These are phyloP conservation scores for Todiramphus chloris DNA, from an alignment of 2,113 vertebrate species.

Conservation along the genomic window DNA sequence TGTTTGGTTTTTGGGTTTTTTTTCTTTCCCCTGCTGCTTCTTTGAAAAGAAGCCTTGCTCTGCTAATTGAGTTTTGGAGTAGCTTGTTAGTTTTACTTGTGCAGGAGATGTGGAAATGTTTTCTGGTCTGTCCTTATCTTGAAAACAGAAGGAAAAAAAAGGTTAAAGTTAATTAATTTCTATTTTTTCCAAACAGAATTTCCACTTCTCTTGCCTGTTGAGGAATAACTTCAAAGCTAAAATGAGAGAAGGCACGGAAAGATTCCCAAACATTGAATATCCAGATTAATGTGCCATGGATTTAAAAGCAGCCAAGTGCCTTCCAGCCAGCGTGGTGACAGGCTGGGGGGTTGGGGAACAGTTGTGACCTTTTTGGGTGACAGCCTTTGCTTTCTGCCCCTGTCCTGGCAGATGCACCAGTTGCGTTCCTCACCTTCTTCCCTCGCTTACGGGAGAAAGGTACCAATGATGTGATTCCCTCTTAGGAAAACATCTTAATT, in stretches of 20 bases:
- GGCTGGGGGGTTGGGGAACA: not conserved
- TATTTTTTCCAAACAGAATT: not conserved
- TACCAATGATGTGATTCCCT: not conserved
- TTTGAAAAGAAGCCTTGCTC: not conserved
- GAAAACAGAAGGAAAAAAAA: not conserved
- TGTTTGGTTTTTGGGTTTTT: not conserved
- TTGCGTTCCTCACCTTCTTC: not conserved
- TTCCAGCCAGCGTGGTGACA: not conserved
- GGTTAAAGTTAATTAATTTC: not conserved
- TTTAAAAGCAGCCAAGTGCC: accelerated
- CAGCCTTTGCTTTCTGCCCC: not conserved
- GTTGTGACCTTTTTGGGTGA: not conserved
- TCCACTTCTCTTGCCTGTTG: not conserved
- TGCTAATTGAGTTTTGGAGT: not conserved
- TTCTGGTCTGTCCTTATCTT: not conserved
- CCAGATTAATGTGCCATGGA: not conserved
- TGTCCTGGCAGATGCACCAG: not conserved
- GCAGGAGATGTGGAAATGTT: not conserved
- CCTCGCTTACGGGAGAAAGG: not conserved
- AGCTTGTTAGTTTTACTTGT: not conserved
- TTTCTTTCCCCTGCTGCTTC: not conserved
- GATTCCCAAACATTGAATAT: not conserved
- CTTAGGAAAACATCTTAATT: not conserved
- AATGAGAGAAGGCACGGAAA: not conserved
- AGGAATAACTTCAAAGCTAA: not conserved